Conservation (phyloP, 2,797 vertebrate genomes). For the Rhynchotus rufescens region DNA sequence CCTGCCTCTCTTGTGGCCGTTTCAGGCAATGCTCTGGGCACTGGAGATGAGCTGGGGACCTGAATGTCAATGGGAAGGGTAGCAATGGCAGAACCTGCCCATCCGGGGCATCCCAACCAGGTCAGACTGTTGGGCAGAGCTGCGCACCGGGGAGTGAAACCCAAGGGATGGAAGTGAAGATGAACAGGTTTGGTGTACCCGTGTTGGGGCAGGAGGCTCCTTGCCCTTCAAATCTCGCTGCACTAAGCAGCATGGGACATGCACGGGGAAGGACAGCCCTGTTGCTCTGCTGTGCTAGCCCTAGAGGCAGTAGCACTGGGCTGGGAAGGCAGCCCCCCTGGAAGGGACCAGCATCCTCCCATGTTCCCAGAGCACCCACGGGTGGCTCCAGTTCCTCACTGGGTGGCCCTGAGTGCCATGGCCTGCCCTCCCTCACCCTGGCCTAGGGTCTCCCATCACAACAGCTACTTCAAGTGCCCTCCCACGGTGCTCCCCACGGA, state of each 20-base stretch:
- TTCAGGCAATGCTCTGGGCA: not conserved
- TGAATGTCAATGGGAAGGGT: not conserved
- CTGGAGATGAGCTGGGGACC: not conserved
- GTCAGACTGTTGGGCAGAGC: not conserved
- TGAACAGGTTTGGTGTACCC: not conserved
- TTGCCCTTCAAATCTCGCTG: not conserved
- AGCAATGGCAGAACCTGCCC: not conserved
- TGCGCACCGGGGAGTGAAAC: not conserved
- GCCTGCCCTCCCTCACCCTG: not conserved
- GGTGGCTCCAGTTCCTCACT: fast-evolving
- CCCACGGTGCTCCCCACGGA: constrained; percentile 15
- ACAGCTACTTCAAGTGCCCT: not conserved
- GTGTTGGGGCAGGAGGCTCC: not conserved
- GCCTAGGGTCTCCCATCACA: not conserved
- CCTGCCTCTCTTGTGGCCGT: fast-evolving
- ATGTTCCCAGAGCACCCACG: not conserved
- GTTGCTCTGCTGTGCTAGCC: not conserved
- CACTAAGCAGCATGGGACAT: not conserved
- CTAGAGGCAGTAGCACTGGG: not conserved
- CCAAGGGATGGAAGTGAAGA: not conserved
- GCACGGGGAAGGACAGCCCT: not conserved
- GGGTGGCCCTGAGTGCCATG: not conserved
- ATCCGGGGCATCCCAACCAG: not conserved
- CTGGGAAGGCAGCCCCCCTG: not conserved
- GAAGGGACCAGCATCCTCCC: not conserved